Evolutionary conservation across 1,140 invertebrate species (phyloP).

Genomic region (Conus betulinus): DNA sequence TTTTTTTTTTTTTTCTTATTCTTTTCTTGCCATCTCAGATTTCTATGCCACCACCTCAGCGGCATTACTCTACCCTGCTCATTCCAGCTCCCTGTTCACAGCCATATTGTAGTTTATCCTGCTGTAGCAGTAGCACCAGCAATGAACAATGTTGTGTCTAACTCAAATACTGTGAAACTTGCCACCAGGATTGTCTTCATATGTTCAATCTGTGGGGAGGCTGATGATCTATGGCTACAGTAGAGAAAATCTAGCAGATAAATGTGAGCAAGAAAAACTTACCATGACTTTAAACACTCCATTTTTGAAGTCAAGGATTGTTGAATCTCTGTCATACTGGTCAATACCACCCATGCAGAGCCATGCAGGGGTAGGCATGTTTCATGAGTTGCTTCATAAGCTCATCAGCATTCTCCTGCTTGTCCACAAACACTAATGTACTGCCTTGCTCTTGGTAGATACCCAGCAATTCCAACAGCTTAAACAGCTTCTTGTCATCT

Average conservation of each 20-base stretch:
- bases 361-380: conserved; percentile 95
- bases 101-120: too few species aligned
- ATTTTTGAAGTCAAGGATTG: conserved; percentile 98
- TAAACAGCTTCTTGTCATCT: conserved; percentile 98
- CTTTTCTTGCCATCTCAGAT: too few species aligned
- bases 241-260: background rate
- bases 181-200: too few species aligned
- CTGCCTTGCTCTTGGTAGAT: conserved; percentile 95
- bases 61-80: too few species aligned
- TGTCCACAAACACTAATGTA: conserved; percentile 98
- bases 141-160: too few species aligned
- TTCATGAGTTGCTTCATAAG: conserved; percentile 97
- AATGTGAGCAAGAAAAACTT: conserved; percentile 42
- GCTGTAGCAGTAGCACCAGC: too few species aligned
- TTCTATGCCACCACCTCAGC: too few species aligned
- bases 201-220: too few species aligned
- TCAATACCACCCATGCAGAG: conserved; percentile 99
- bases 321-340: conserved; percentile 98
- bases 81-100: too few species aligned
- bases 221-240: background rate
- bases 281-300: conserved; percentile 86
- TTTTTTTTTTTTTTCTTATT: too few species aligned
- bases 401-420: conserved; percentile 97
- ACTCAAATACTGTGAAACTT: too few species aligned
- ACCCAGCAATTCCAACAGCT: conserved; percentile 96